phyloP scores from a whole-genome alignment of 1,140 invertebrate species.

The Drosophila ogumai region DNA sequence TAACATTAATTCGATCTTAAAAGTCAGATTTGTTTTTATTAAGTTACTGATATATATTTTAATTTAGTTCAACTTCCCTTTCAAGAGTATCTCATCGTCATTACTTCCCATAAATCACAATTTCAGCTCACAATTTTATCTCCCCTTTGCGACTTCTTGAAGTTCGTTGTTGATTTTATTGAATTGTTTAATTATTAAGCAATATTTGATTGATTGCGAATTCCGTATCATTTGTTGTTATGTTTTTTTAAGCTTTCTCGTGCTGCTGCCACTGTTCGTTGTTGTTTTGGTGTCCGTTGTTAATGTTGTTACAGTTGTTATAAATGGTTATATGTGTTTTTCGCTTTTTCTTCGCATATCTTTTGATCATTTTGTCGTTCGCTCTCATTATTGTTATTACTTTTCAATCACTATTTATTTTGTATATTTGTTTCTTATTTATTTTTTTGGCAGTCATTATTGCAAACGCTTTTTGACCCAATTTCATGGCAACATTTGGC shows the following conservation, averaged over 20 bases:
- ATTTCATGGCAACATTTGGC: conserved; percentile 57
- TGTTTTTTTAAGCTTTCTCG: conserved; percentile 79
- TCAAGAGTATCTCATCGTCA: conserved; percentile 27
- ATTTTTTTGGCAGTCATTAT: conserved; percentile 45
- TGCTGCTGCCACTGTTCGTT: conserved; percentile 38
- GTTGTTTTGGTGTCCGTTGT: conserved; percentile 33
- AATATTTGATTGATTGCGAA: conserved; percentile 84
- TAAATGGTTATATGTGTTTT: conserved; percentile 47
- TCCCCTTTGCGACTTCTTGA: conserved; percentile 53
- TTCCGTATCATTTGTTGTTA: conserved; percentile 76
- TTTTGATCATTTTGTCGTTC: conserved; percentile 72
- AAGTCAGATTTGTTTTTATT: not conserved
- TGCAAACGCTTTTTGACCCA: conserved; percentile 73
- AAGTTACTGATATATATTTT: no score
- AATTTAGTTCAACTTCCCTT: no score
- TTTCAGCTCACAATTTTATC: conserved; percentile 15
- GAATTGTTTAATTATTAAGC: conserved; percentile 84
- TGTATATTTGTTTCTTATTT: conserved; percentile 22
- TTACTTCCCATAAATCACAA: not conserved
- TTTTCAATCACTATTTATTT: conserved; percentile 66
- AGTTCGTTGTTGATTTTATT: conserved; percentile 75
- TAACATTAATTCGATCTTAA: no score
- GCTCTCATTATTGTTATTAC: conserved; percentile 79
- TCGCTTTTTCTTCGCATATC: conserved; percentile 28
- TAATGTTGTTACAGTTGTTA: conserved; percentile 59